These are phyloP conservation scores for Drosophila pectinifera DNA, from an alignment of 1,140 invertebrate species.

Conservation along the genomic window DNA sequence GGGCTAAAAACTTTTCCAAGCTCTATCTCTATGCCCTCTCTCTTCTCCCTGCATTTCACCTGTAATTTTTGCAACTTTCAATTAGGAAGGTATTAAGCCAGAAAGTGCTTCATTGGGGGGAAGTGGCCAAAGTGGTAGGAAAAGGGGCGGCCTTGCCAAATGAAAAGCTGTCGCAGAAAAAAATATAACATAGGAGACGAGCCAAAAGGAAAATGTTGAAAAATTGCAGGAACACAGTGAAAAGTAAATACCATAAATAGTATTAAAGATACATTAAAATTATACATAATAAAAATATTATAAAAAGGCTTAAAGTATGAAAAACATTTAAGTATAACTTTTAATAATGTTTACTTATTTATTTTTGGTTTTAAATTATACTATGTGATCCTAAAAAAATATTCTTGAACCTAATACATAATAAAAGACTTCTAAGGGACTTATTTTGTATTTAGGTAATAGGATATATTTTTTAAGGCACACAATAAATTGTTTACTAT, in stretches of 20 bases:
- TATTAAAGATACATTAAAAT: neutral
- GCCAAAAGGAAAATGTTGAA: slow-evolving; percentile 24
- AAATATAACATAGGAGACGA: slow-evolving; percentile 32
- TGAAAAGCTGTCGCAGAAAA: slow-evolving; percentile 54
- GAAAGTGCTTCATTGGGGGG: slow-evolving; percentile 72
- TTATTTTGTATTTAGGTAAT: no score
- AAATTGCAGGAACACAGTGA: neutral
- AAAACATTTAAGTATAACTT: no score
- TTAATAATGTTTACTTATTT: no score
- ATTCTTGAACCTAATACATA: no score
- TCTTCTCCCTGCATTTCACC: slow-evolving; percentile 39
- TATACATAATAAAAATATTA: neutral
- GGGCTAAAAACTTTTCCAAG: slow-evolving; percentile 49
- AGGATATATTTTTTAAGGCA: no score
- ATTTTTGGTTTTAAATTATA: no score
- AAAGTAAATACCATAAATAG: no score
- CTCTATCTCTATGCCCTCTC: slow-evolving; percentile 18
- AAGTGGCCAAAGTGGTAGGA: slow-evolving; percentile 1
- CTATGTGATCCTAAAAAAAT: no score
- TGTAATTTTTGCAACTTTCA: slow-evolving; percentile 83
- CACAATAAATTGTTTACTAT: no score
- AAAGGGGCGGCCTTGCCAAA: slow-evolving; percentile 31
- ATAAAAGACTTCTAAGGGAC: no score
- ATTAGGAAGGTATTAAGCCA: slow-evolving; percentile 83
- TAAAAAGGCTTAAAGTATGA: no score